Evolutionary conservation across 2,888 invertebrate genomes (phyloP).

Genomic region (Lumbricus terrestris): DNA sequence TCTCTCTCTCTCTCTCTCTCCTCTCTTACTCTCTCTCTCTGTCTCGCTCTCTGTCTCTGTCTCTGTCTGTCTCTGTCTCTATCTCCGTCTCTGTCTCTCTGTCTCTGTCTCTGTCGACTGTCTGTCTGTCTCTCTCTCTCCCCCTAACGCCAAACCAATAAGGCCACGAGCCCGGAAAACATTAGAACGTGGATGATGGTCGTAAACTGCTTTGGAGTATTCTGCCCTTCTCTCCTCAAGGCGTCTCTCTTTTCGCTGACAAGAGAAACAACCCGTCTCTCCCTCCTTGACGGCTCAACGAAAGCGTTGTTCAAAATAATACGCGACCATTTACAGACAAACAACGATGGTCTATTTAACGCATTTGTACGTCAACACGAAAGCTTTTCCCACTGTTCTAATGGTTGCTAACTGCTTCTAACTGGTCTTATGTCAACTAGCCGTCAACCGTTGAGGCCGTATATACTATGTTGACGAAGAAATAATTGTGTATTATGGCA

Average conservation of each 20-base stretch:
- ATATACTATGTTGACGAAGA: no score
- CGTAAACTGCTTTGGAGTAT: not conserved
- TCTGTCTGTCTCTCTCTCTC: no score
- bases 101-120: no score
- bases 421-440: no score
- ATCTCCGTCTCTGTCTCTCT: no score
- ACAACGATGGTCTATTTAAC: not conserved
- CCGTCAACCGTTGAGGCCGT: not conserved
- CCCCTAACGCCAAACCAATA: not conserved
- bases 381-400: not conserved
- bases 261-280: not conserved
- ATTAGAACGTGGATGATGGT: not conserved
- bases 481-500: no score
- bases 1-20: no score
- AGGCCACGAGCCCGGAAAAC: not conserved
- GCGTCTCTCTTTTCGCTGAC: not conserved
- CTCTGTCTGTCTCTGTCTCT: no score
- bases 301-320: not conserved
- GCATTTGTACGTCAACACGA: not conserved
- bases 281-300: not conserved
- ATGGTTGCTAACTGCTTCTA: no score
- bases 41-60: no score
- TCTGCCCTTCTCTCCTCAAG: not conserved
- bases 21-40: no score
- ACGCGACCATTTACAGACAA: not conserved